Base-by-base conservation (phyloP, 1,140 invertebrate species). In the Drosophila lacertosa region DNA sequence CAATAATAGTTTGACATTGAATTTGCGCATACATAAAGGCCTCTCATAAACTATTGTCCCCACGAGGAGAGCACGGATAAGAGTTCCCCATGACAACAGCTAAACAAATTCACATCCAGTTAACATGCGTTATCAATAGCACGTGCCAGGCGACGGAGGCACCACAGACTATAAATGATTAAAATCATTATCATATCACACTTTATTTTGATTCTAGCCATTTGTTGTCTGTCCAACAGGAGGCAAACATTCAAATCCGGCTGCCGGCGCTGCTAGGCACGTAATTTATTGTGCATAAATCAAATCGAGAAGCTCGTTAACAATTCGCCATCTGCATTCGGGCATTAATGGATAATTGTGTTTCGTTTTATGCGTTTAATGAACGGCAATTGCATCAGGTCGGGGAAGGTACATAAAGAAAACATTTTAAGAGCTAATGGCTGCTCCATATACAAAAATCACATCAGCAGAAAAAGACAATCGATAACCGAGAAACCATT, bases 301-400 rank as follows among this genome's bases (percentile, higher is more conserved):
- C 68, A 86, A 70, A 67, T 74, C 47, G 50, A 63, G 73, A 68
- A 51, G 76, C 51, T 64, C 74, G 65, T 81, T 81, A 74, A 77
- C 60, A 80, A 77, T 45, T 76, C 22, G 33, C 44, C 42, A 42
- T 45, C 72, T 50, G 74, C 71, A 69, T 9, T 57, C 39, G 55
- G 57, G 60, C 51, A 75, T 68, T 88, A 60, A 44, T 66, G 70
- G 77, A 88, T 88, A 86, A 88, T 72, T 88, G 74, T 69, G 81
- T 62, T 78, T 86, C 60, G 80, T 81, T 71, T 47, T 48, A 67
- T 57, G 63, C 67, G 55, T 51, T 47, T 58, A 51, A 76, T 42
- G 13, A 29, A n/a, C 16, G n/a, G 6, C 15, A n/a, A 54, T 50
- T 32, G 15, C 18, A 15, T 37, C 48, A 5, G 50, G 20, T 22